Percentiles rank a stretch among this genome's conserved stretches.
These are phyloP conservation scores for Rotaria magnacalcarata DNA, from an alignment of 2,888 invertebrate species.

Conservation along the genomic window DNA sequence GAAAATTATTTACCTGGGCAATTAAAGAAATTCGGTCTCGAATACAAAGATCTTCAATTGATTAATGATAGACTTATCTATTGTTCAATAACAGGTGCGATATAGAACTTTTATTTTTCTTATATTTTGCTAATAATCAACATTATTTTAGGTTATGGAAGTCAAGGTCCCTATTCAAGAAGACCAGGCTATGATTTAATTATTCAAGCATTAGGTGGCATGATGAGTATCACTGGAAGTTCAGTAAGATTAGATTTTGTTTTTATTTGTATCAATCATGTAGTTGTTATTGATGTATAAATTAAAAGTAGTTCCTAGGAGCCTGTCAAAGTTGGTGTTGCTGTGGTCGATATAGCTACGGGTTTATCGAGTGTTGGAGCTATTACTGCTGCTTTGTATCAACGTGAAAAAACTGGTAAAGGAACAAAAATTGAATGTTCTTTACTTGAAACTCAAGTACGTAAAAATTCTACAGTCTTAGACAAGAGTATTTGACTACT, in stretches of 20 bases:
- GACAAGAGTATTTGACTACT: no score
- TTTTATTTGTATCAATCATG: no score
- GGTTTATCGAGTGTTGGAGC: slow-evolving; percentile 90
- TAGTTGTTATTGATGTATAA: slow-evolving; percentile 59
- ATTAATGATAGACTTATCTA: slow-evolving; percentile 78
- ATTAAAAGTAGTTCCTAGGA: slow-evolving; percentile 61
- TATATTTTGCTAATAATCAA: background rate
- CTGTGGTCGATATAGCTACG: slow-evolving; percentile 84
- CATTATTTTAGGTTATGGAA: slow-evolving; percentile 69
- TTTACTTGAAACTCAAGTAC: slow-evolving; percentile 79
- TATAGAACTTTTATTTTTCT: background rate
- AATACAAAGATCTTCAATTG: slow-evolving; percentile 70
- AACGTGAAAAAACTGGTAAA: slow-evolving; percentile 67
- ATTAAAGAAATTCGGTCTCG: slow-evolving; percentile 69
- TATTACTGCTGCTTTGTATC: slow-evolving; percentile 80
- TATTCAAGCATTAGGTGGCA: slow-evolving; percentile 83
- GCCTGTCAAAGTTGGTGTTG: slow-evolving; percentile 85
- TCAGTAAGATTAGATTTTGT: slow-evolving; percentile 53
- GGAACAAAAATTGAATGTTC: slow-evolving; percentile 72
- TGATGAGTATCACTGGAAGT: slow-evolving; percentile 82
- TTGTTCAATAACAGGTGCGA: slow-evolving; percentile 77
- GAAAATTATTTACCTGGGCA: slow-evolving; percentile 93
- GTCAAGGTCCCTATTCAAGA: slow-evolving; percentile 75
- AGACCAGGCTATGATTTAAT: slow-evolving; percentile 94
- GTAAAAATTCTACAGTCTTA: no score